Evolutionary conservation across 1,140 invertebrate genomes (phyloP).

Genomic region (Tyrophagus putrescentiae): DNA sequence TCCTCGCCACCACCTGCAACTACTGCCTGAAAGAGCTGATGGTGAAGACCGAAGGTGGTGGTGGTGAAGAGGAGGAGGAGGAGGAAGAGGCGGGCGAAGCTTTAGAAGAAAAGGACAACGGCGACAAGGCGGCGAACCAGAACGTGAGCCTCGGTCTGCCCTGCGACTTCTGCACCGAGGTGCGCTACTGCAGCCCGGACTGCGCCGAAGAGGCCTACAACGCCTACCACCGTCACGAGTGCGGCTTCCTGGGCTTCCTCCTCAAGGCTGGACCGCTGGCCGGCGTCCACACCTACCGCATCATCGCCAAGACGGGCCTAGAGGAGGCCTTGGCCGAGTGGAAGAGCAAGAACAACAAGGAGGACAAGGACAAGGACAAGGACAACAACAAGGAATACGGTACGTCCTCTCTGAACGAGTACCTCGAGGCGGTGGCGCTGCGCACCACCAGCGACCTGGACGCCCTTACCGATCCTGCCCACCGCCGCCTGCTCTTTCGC

Average conservation of each 20-base stretch:
- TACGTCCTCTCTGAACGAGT: neutral
- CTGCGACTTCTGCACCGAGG: neutral
- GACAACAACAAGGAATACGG: neutral
- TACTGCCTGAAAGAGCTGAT: neutral
- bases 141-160: too few species aligned
- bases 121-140: too few species aligned
- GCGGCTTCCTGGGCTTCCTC: conserved; percentile 1
- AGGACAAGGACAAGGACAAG: neutral
- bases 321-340: too few species aligned
- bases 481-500: neutral
- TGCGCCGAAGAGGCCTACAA: neutral
- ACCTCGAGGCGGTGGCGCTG: neutral
- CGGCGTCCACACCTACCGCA: neutral
- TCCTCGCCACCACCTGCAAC: neutral
- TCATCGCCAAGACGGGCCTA: neutral
- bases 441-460: neutral
- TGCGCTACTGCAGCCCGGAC: neutral
- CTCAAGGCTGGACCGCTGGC: neutral
- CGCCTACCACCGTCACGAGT: conserved; percentile 7
- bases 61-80: too few species aligned
- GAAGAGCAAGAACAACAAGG: neutral
- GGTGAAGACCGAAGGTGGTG: neutral
- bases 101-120: too few species aligned
- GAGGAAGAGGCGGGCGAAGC: too few species aligned
- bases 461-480: neutral